Percentiles rank a stretch among this genome's conserved stretches.
Conservation (phyloP, 2,888 invertebrate genomes). For the Lypha dubia region DNA sequence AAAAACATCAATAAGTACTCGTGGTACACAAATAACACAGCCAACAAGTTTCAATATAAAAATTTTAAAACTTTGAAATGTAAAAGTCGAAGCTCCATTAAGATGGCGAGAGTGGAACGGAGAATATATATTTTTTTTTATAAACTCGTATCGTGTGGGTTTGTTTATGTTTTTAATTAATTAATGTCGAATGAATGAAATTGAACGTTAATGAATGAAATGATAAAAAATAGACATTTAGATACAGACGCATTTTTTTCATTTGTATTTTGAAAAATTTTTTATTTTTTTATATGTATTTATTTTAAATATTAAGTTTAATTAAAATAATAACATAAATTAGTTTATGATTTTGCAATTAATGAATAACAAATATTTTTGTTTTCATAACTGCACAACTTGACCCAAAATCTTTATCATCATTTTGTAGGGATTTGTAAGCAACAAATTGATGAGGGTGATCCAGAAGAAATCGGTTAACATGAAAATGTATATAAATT, state of each 20-base stretch:
- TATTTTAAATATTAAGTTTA: constrained; percentile 7
- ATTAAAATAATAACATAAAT: constrained; percentile 36
- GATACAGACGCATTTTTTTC: constrained; percentile 47
- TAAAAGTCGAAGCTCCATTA: background rate
- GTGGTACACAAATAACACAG: background rate
- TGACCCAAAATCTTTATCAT: background rate
- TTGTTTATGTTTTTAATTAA: constrained; percentile 73
- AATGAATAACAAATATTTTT: background rate
- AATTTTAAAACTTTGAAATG: constrained; percentile 30
- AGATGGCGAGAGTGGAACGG: constrained; percentile 20
- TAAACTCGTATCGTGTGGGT: constrained; percentile 60
- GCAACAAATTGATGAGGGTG: background rate
- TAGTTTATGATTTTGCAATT: constrained; percentile 30
- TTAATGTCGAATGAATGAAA: constrained; percentile 72
- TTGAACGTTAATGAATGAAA: constrained; percentile 72
- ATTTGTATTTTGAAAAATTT: background rate
- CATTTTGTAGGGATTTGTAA: background rate
- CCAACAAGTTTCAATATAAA: constrained; percentile 17
- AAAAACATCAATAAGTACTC: constrained; percentile 37
- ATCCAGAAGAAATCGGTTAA: background rate
- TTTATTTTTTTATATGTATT: background rate
- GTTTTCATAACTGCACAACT: background rate
- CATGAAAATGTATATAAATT: too few species aligned
- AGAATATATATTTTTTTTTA: background rate
- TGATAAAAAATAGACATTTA: constrained; percentile 64